Conservation (phyloP, 2,113 vertebrate genomes). For the Bettongia penicillata region DNA sequence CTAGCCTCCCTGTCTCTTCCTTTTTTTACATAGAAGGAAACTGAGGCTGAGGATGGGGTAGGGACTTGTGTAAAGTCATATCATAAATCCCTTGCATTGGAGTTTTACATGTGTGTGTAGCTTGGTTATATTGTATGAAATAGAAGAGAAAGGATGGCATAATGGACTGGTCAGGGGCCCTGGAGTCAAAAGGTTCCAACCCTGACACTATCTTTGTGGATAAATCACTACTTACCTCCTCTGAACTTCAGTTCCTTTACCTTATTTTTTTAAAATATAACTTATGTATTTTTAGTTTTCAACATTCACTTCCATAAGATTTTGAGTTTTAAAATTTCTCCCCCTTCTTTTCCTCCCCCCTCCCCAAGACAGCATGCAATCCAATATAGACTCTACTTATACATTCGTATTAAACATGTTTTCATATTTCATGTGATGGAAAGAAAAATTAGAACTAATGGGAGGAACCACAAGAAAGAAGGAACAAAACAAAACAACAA, state of each 20-base stretch:
- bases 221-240: background rate
- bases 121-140: background rate
- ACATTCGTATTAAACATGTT: too few relatives aligned
- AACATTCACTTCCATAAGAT: too few relatives aligned
- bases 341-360: too few relatives aligned
- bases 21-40: constrained; percentile 56
- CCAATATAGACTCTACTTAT: too few relatives aligned
- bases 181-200: background rate
- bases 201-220: background rate
- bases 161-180: background rate
- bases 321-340: too few relatives aligned
- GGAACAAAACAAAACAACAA: too few relatives aligned
- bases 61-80: background rate
- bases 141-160: background rate
- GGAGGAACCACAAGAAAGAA: too few relatives aligned
- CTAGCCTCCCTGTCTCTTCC: constrained; percentile 13
- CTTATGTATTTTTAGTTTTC: too few relatives aligned
- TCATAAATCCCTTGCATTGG: background rate
- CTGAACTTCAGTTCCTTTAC: background rate
- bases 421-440: too few relatives aligned
- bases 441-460: too few relatives aligned
- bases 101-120: background rate
- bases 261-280: background rate
- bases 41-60: background rate
- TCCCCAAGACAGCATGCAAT: too few relatives aligned